phyloP scores from a whole-genome alignment of 2,797 vertebrate species.

The Poecilia gillii region DNA sequence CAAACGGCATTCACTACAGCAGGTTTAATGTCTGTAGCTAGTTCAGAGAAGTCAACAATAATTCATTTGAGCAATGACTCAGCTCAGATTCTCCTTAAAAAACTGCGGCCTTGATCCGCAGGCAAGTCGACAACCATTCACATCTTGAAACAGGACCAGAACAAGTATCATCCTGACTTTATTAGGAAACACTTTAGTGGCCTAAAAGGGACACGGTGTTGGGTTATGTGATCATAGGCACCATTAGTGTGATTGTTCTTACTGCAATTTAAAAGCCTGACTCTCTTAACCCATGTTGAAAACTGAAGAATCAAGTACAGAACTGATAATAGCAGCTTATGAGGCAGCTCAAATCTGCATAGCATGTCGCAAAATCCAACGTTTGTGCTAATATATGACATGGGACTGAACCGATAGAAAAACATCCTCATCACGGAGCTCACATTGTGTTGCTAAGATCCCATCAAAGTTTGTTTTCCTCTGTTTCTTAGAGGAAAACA shows the following conservation, averaged over 20 bases:
- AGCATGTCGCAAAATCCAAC: background rate
- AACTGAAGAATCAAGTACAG: background rate
- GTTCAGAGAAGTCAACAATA: slow-evolving; percentile 5
- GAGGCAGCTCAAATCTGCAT: background rate
- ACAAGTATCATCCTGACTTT: background rate
- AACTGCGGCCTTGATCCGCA: background rate
- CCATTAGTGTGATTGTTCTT: background rate
- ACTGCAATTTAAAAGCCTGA: background rate
- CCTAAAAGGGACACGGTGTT: background rate
- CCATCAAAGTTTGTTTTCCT: background rate
- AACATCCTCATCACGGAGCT: background rate
- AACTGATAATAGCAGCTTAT: background rate
- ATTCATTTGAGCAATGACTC: background rate
- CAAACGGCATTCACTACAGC: background rate
- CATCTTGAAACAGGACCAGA: background rate
- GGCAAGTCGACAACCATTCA: background rate
- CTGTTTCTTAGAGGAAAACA: background rate
- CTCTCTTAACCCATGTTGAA: background rate
- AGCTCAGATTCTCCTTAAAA: background rate
- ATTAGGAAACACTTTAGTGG: background rate
- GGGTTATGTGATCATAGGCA: background rate
- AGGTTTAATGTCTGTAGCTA: slow-evolving; percentile 2
- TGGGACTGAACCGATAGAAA: background rate
- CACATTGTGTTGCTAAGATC: background rate
- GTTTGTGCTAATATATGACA: background rate